Percentiles rank a stretch among this genome's conserved stretches.
Evolutionary conservation across 23 tunicate species (phyloP).

Genomic region (Halocynthia aurantium): DNA sequence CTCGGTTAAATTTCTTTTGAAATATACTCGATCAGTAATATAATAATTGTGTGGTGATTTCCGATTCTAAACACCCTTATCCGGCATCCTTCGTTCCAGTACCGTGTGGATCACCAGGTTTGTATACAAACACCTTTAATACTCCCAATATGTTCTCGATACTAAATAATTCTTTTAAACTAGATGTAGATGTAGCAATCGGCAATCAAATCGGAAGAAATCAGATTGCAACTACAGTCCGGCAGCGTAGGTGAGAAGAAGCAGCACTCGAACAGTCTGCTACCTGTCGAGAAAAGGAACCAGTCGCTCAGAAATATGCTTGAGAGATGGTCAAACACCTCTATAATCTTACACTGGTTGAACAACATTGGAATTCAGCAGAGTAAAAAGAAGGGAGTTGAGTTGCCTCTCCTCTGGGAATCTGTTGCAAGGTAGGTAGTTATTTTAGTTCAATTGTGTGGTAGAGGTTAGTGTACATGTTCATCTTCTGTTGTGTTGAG

Average conservation of each 20-base stretch:
- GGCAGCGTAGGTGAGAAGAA: conserved; percentile 29
- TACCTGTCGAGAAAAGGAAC: conserved; percentile 64
- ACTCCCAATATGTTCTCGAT: no score
- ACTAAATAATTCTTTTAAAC: no score
- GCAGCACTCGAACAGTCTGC: conserved; percentile 36
- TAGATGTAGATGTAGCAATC: no score
- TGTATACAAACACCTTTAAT: no score
- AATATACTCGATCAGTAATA: no score
- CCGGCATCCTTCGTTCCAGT: no score
- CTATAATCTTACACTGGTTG: conserved; percentile 69
- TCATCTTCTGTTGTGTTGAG: neutral
- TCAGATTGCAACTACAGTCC: no score
- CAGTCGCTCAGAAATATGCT: conserved; percentile 78
- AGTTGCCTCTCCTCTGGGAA: conserved; percentile 69
- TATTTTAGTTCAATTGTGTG: neutral
- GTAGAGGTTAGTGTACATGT: conserved; percentile 22
- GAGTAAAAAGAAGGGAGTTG: conserved; percentile 40
- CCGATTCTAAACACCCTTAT: no score
- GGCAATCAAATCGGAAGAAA: no score
- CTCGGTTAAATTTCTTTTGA: no score
- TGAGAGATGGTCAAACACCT: conserved; percentile 52
- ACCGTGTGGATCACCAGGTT: no score
- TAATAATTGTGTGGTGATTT: no score
- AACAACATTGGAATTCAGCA: conserved; percentile 38
- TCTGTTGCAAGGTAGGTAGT: conserved; percentile 48